Conservation (phyloP, 2,797 vertebrate genomes). For the Alcedo quadribrachys region DNA sequence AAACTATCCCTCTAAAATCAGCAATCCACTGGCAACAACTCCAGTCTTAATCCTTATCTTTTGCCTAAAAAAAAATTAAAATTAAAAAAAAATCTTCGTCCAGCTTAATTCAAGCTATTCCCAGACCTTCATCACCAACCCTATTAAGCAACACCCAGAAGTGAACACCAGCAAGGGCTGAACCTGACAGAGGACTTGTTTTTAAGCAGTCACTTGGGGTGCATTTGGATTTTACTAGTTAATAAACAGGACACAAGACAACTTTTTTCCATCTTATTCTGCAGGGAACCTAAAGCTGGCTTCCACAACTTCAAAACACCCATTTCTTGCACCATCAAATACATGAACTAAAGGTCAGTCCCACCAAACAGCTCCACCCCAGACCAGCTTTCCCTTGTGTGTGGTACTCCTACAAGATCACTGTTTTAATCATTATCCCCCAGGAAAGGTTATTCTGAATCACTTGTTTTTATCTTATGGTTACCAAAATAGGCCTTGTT, state of each 20-base stretch:
- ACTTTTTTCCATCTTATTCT: not conserved
- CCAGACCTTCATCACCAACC: not conserved
- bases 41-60: not conserved
- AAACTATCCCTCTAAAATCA: not conserved
- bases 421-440: not conserved
- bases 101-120: not conserved
- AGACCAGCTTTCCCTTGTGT: not conserved
- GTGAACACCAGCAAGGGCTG: not conserved
- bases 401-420: not conserved
- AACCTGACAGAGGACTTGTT: not conserved
- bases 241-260: not conserved
- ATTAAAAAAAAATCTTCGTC: not conserved
- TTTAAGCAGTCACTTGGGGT: not conserved
- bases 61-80: not conserved
- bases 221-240: fast-evolving
- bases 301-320: not conserved
- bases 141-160: not conserved
- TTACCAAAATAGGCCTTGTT: constrained; percentile 9
- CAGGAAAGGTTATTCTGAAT: not conserved
- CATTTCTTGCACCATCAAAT: not conserved
- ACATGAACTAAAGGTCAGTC: not conserved
- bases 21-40: not conserved
- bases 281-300: not conserved
- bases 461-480: not conserved
- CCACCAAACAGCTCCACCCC: not conserved